Evolutionary conservation across 23 tunicate genomes (phyloP), one percentile per base, ranked within the genome.

Genomic region (Aplidium turbinatum): DNA sequence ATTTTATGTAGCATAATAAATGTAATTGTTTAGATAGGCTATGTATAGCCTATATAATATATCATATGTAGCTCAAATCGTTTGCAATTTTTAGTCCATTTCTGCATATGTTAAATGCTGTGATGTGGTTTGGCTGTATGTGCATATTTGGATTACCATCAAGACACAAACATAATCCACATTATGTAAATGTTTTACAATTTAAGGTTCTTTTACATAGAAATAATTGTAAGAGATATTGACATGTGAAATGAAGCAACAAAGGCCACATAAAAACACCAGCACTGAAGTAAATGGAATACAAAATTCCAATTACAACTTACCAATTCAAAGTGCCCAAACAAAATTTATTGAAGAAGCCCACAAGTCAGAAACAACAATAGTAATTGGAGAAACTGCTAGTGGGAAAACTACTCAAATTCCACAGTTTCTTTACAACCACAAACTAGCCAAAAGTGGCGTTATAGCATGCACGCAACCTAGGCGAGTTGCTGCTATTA

Each of bases 391-490:
- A 0, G 97, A 90, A 78, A 90, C 97, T 27, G 97, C 97, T 4
- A 83, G 97, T 72, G 97, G 97, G 16, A 90, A 90, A 78, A 90
- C 97, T 4, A 90, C 97, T 23, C 97, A 90, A 48, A 90, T 90
- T 34, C 97, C 97, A 20, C 97, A 84, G 55, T 90, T 63, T 66
- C 25, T 90, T 6, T 63, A 34, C 13, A 62, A 73, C 34, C 26
- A 51, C 28, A 85, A 85, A 18, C 31, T 79, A 47, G 60, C 73
- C 4, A 84, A 78, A 35, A 21, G n/a, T 35, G 97, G 97, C 4
- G 24, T 80, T 5, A 90, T 90, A 18, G 97, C 85, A 11, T 90
- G 97, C 38, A 90, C 97, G 1, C 97, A 90, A 34, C 97, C 97
- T 33, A 72, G 97, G 29, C 48, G 97, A 50, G 97, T 90, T 51